Percentiles rank a stretch among this genome's conserved stretches.
phyloP scores from a whole-genome alignment of 1,140 invertebrate species.

The Cataglyphis hispanica region DNA sequence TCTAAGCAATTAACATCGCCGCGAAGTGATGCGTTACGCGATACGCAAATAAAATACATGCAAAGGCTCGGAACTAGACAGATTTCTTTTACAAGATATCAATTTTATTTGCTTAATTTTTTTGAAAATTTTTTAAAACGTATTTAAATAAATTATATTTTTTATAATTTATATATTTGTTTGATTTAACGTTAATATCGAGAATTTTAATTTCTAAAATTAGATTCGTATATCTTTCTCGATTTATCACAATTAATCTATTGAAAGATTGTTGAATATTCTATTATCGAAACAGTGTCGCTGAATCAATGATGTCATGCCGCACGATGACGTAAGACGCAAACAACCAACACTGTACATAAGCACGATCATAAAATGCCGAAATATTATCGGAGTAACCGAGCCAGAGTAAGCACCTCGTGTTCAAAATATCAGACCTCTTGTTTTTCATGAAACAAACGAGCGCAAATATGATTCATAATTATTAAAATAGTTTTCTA shows the following conservation, averaged over 20 bases:
- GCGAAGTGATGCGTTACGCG: background rate
- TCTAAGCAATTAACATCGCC: slow-evolving; percentile 23
- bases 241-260: background rate
- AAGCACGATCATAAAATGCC: slow-evolving; percentile 3
- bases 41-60: background rate
- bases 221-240: background rate
- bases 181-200: too few relatives aligned
- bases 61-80: background rate
- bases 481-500: slow-evolving; percentile 5
- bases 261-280: slow-evolving; percentile 49
- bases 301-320: slow-evolving; percentile 58
- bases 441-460: slow-evolving; percentile 13
- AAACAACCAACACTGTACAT: slow-evolving; percentile 22
- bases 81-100: background rate
- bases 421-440: background rate
- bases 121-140: slow-evolving; percentile 1
- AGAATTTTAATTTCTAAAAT: background rate
- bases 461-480: background rate
- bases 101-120: background rate
- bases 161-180: background rate
- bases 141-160: background rate
- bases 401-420: slow-evolving; percentile 7
- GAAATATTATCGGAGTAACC: slow-evolving; percentile 43
- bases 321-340: slow-evolving; percentile 55
- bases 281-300: slow-evolving; percentile 46